Evolutionary conservation across 2,888 invertebrate species (phyloP), one percentile per base, ranked within the genome.

Genomic region (Cryptops parisi): DNA sequence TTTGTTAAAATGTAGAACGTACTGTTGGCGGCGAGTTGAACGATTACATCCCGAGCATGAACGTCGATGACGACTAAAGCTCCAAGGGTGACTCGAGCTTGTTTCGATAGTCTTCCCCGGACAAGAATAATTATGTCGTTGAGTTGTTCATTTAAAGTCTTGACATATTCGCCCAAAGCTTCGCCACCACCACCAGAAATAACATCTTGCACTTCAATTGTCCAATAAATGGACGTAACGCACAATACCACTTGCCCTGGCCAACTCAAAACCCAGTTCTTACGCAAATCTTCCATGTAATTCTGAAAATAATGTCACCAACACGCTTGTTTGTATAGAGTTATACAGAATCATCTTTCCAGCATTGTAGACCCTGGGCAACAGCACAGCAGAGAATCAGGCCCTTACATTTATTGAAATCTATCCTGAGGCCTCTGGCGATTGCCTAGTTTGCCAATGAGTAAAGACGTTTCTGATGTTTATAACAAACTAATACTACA

Each of bases 11-110:
- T 47, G 24, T 25, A 26, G 3, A 24, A 47, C 19, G 21, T 40
- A 44, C 47, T 52, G 22, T 38, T 46, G 33, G 19, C 9, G 22
- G 33, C 44, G 9, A 52, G 41, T 5, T 25, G 58, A 53, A 77
- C 72, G 1, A 93, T 73, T 0, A 89, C 86, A 69, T 94, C 93
- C 62, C 90, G 77, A 0, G 89, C 88, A 66, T 96, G 94, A 0
- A 94, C 93, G 66, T 94, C 93, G 58, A 93, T 71, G 5, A 91
- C 89, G 1, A 94, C 88, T 58, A 94, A 70, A 0, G 93, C 90
- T 54, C 90, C 84, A 1, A 94, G 73, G 0, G 91, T 93, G 40
- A 87, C 87, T 50, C 94, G 78, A 68, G 87, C 88, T 67, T 91
- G 89, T 25, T 78, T 73, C 57, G 81, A 84, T 1, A 94, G 74